phyloP scores from a whole-genome alignment of 2,113 vertebrate genomes.

The Spilogale gracilis region DNA sequence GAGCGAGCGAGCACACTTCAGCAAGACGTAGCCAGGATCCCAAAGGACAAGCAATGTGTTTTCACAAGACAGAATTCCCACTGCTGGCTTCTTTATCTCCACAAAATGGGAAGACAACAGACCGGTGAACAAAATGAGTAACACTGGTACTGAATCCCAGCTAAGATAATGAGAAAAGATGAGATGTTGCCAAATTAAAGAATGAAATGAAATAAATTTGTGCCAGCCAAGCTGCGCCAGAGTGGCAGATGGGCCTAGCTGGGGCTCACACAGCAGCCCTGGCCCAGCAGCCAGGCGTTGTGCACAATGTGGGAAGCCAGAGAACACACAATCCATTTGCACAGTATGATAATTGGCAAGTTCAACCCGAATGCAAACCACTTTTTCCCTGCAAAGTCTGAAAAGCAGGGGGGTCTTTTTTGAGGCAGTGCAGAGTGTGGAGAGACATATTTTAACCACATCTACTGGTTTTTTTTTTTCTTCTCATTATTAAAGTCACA shows the following conservation, averaged over 20 bases:
- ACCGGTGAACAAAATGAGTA: slow-evolving; percentile 71
- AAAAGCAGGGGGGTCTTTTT: slow-evolving; percentile 55
- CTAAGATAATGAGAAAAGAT: slow-evolving; percentile 63
- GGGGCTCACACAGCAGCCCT: slow-evolving; percentile 65
- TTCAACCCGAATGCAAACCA: slow-evolving; percentile 45
- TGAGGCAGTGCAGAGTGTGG: not conserved
- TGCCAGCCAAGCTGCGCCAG: slow-evolving; percentile 60
- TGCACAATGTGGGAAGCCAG: slow-evolving; percentile 21
- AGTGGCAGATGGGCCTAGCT: slow-evolving; percentile 75
- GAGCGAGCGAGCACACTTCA: not conserved
- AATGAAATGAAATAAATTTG: slow-evolving; percentile 70
- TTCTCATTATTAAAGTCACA: slow-evolving; percentile 34
- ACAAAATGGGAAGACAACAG: slow-evolving; percentile 52
- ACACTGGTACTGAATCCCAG: slow-evolving; percentile 66
- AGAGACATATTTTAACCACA: slow-evolving; percentile 54
- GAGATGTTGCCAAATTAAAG: slow-evolving; percentile 76
- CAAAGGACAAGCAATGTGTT: slow-evolving; percentile 66
- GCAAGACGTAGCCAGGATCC: slow-evolving; percentile 38
- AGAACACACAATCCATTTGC: slow-evolving; percentile 63
- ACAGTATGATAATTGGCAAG: slow-evolving; percentile 40
- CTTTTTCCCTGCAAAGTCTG: slow-evolving; percentile 49
- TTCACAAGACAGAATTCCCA: slow-evolving; percentile 68
- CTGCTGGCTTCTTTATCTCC: slow-evolving; percentile 47
- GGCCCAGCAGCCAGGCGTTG: slow-evolving; percentile 29
- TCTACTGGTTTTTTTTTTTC: not conserved